Evolutionary conservation across 1,140 invertebrate genomes (phyloP).

Genomic region (Oreohelix idahoensis): DNA sequence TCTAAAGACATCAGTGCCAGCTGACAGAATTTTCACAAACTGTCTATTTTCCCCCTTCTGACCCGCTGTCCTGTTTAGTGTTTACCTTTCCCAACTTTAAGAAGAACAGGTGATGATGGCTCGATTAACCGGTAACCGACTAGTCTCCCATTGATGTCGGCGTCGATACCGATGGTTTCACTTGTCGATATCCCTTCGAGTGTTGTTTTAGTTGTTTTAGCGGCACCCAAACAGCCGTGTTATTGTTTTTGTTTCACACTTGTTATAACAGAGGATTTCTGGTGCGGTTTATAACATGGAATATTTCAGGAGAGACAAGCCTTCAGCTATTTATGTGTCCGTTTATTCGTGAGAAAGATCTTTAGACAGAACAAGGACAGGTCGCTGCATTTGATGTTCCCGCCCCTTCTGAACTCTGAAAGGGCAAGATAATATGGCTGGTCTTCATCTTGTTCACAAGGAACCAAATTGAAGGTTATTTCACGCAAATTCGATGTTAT

Average conservation of each 20-base stretch:
- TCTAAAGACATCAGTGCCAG: too few species aligned
- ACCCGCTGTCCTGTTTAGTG: background rate
- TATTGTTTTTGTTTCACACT: constrained; percentile 3
- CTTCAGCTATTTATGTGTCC: background rate
- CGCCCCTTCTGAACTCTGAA: background rate
- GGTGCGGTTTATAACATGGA: background rate
- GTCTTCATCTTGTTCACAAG: background rate
- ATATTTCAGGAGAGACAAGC: background rate
- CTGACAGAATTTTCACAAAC: too few species aligned
- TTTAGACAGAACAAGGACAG: background rate
- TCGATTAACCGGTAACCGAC: background rate
- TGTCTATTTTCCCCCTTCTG: too few species aligned
- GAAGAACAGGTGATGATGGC: background rate
- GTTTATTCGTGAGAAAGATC: background rate
- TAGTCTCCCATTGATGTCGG: background rate
- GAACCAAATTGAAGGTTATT: background rate
- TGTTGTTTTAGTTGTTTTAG: background rate
- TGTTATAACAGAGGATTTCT: background rate
- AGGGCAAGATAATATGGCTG: background rate
- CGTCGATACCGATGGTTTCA: background rate
- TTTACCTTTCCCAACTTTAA: background rate
- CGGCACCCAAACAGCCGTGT: background rate
- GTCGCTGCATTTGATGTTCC: background rate
- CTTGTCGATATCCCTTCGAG: background rate
- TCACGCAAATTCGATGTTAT: background rate